A percentile compares a stretch with the other conserved stretches of the same genome.
Conservation (phyloP, 1,140 invertebrate species). For the Episyrphus balteatus region DNA sequence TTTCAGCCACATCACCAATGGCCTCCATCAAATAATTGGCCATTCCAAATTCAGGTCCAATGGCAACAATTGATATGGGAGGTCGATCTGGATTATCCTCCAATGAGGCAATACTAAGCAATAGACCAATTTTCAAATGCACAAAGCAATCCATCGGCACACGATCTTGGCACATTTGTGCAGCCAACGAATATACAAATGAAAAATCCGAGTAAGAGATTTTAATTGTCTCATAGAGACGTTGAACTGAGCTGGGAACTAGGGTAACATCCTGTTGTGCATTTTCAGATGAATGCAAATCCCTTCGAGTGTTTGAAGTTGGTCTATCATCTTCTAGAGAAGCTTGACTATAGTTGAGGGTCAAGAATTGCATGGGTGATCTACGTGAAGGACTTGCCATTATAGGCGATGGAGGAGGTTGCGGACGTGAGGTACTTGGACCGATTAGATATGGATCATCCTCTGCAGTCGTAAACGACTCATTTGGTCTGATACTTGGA, state of each 20-base stretch:
- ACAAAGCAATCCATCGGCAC: constrained; percentile 30
- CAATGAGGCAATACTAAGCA: constrained; percentile 19
- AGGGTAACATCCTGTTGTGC: background rate
- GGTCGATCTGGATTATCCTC: constrained; percentile 15
- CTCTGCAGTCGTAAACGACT: background rate
- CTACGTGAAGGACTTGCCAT: background rate
- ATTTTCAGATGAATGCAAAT: background rate
- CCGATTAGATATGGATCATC: background rate
- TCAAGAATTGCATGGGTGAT: background rate
- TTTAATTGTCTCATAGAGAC: constrained; percentile 15
- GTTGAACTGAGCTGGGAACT: constrained; percentile 6
- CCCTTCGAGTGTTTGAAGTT: background rate
- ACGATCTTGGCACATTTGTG: constrained; percentile 20
- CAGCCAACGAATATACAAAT: constrained; percentile 23
- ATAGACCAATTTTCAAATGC: constrained; percentile 23
- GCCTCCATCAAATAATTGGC: constrained; percentile 14
- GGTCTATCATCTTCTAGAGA: background rate
- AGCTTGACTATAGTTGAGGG: background rate
- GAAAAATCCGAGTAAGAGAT: constrained; percentile 24
- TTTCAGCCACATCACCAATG: constrained; percentile 21
- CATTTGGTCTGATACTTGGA: background rate
- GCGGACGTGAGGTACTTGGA: background rate
- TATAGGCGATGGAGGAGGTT: background rate
- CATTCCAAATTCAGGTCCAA: constrained; percentile 15
- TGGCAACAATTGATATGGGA: constrained; percentile 23